Base-by-base conservation (phyloP, 2,113 vertebrate genomes). In the Amblyornis subalaris region DNA sequence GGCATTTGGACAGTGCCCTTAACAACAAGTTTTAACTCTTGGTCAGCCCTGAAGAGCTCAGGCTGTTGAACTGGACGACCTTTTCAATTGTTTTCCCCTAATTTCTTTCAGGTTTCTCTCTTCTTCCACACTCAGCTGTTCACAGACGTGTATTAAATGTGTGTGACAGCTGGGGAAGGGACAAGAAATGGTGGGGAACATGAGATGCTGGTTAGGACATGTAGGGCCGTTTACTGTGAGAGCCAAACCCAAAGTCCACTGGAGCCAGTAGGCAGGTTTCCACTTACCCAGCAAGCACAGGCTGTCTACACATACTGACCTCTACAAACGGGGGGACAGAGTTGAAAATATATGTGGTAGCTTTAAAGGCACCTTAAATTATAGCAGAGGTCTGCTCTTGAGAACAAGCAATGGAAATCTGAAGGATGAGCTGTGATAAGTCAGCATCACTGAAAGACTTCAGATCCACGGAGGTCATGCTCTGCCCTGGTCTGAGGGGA, bases 381-480 rank as follows among this genome's bases (percentile, higher is more conserved):
- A 19, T 9, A 58, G 29, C 51, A 73, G 33, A 64, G 20, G 23
- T 33, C 12, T 84, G 28, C 51, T 84, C 86, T 70, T 53, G 69
- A 48, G 58, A 53, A 48, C 21, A 66, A 47, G 9, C 40, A 65
- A 4, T 31, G 35, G 45, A 54, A 84, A 44, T 31, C 16, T 40
- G 51, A 48, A 14, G 6, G 35, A 22, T 17, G 28, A 70, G 35
- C 36, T 86, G 42, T 47, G 40, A 21, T 23, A 18, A 89, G 31
- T n/a, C 48, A 66, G 61, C 0, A 0, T 23, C 51, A 20, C 31
- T 22, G 53, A 54, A 66, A 71, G n/a, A 22, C 22, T 54, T 67
- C 40, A 53, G 24, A 60, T 15, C 12, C 2, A 2, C 3, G 35
- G 44, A 51, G 50, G 38, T n/a, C 61, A 45, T 0, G 0, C n/a